phyloP scores from a whole-genome alignment of 2,113 vertebrate genomes.

The Forbesichthys agassizii region DNA sequence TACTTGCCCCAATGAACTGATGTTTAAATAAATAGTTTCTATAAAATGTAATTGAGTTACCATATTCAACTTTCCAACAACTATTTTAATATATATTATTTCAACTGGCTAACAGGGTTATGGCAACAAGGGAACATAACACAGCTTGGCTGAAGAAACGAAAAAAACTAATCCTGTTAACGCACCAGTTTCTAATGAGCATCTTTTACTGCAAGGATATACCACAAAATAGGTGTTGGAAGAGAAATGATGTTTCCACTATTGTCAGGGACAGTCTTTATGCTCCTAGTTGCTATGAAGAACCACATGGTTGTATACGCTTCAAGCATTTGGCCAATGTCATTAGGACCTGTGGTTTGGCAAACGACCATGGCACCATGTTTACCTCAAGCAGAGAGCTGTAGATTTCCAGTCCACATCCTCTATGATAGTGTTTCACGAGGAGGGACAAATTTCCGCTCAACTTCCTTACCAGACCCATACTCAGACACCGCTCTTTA shows the following conservation, averaged over 20 bases:
- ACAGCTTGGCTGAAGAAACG: too few species aligned
- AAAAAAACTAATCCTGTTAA: too few species aligned
- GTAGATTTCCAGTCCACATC: constrained; percentile 53
- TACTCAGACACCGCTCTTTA: constrained; percentile 29
- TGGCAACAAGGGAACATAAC: not conserved
- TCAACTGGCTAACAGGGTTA: too few species aligned
- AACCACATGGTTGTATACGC: constrained; percentile 40
- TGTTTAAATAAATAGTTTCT: not conserved
- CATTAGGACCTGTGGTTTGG: constrained; percentile 66
- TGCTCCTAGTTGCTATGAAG: constrained; percentile 38
- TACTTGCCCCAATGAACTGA: too few species aligned
- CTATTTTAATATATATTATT: too few species aligned
- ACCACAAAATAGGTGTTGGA: constrained; percentile 18
- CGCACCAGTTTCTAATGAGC: constrained; percentile 34
- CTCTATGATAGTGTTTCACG: constrained; percentile 43
- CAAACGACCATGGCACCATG: constrained; percentile 42
- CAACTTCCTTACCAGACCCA: constrained; percentile 38
- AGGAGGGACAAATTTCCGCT: constrained; percentile 50
- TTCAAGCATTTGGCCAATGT: constrained; percentile 43
- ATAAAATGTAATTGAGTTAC: too few species aligned
- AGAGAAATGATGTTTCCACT: constrained; percentile 25
- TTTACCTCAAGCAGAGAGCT: constrained; percentile 55
- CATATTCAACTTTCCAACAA: too few species aligned
- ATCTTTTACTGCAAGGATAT: constrained; percentile 34
- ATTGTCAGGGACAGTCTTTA: constrained; percentile 14